phyloP scores from a whole-genome alignment of 2,113 vertebrate genomes.

The Semnopithecus entellus region DNA sequence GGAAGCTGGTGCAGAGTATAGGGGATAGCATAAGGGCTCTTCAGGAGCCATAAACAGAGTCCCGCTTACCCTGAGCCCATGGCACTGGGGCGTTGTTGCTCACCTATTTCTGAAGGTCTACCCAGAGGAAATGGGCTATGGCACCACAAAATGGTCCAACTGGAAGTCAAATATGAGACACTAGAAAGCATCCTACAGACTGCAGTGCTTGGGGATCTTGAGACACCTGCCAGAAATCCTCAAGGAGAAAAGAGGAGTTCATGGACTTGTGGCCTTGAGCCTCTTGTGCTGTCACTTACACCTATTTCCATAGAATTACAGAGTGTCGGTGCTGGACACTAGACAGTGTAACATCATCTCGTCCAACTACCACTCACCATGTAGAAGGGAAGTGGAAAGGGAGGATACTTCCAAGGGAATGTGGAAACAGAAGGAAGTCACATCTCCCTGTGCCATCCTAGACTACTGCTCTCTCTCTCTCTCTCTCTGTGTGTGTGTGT shows the following conservation, averaged over 20 bases:
- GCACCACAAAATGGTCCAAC: not conserved
- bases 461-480: not conserved
- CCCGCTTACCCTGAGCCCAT: fast-evolving
- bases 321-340: not conserved
- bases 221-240: not conserved
- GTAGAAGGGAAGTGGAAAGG: not conserved
- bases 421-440: not conserved
- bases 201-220: no score
- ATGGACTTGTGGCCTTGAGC: not conserved
- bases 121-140: not conserved
- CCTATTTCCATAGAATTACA: not conserved
- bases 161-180: no score
- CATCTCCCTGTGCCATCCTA: not conserved
- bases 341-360: not conserved
- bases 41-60: no score
- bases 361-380: not conserved
- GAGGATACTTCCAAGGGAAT: not conserved
- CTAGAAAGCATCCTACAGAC: not conserved
- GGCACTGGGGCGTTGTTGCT: fast-evolving
- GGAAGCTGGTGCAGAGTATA: not conserved
- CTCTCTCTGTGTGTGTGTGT: not conserved
- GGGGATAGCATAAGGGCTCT: not conserved
- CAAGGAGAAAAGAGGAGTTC: not conserved
- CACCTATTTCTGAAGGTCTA: not conserved
- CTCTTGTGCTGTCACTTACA: not conserved